Evolutionary conservation across 1,140 invertebrate genomes (phyloP), one percentile per base, ranked within the genome.

Genomic region (Lepidurus packardi): DNA sequence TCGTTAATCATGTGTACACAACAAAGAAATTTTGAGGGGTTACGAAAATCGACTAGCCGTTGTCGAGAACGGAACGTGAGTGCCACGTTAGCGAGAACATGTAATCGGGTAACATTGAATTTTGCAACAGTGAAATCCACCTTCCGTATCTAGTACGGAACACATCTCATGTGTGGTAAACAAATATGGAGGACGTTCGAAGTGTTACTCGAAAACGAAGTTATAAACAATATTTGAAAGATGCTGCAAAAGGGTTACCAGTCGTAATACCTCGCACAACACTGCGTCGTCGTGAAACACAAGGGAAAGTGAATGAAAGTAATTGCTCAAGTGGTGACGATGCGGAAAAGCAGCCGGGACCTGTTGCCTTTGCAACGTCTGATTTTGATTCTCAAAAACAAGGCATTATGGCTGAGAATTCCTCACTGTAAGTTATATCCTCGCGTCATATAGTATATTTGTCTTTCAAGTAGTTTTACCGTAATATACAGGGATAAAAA

Each of bases 151-250:
- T 34, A 34, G 34, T 34, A 34, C 34, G 34, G 34, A 34, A 34
- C 34, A 16, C 45, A 47, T 47, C 45, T 47, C 45, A 47, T 47
- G 45, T 47, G 6, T 47, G 45, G 45, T 47, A 47, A 47, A 47
- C 45, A 47, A 47, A 47, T 47, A 47, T 47, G 45, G 6, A 47
- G 45, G 45, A 47, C 45, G 45, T 47, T 47, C 45, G 45, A 47
- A 47, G 45, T 47, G 45, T 47, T 47, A 47, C 45, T 47, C 45
- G 45, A 47, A 47, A 47, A 47, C 45, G 45, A 47, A 47, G 45
- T 47, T 47, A 47, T 47, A 47, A 47, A 47, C 45, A 47, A 47
- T 47, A 47, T 47, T 47, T 47, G 45, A 47, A 47, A 47, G 45
- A 47, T 47, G 45, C 45, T 47, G 45, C 10, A 47, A 47, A 47